Conservation (phyloP, 2,113 vertebrate genomes). For the Marmota monax region DNA sequence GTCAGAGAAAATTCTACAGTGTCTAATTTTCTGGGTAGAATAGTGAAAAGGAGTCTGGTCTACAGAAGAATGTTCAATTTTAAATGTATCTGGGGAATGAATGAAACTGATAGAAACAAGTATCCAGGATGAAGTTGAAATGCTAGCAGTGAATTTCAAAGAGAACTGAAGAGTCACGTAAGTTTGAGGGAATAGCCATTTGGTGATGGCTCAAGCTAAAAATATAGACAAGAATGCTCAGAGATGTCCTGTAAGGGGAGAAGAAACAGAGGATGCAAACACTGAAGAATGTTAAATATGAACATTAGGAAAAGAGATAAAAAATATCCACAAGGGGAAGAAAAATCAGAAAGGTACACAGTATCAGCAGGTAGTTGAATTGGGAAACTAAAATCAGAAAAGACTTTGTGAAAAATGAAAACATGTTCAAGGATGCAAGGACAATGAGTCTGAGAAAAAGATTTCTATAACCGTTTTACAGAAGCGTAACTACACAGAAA, state of each 20-base stretch:
- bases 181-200: not conserved
- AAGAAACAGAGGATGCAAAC: accelerated
- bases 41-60: not conserved
- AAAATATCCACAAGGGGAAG: not conserved
- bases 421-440: not conserved
- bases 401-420: not conserved
- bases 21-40: not conserved
- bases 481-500: not conserved
- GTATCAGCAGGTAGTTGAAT: not conserved
- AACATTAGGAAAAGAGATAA: not conserved
- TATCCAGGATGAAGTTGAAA: not conserved
- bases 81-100: not conserved
- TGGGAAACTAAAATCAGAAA: not conserved
- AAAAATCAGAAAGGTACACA: not conserved
- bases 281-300: not conserved
- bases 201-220: not conserved
- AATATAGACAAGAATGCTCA: not conserved
- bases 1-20: not conserved
- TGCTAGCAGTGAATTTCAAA: not conserved
- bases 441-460: not conserved
- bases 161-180: not conserved
- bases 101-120: not conserved
- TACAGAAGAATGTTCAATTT: not conserved
- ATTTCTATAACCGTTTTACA: not conserved
- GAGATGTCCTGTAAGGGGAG: too few species aligned